A percentile compares a stretch with the other conserved stretches of the same genome.
Evolutionary conservation across 2,888 invertebrate species (phyloP).

Genomic region (Cantharis rufa): DNA sequence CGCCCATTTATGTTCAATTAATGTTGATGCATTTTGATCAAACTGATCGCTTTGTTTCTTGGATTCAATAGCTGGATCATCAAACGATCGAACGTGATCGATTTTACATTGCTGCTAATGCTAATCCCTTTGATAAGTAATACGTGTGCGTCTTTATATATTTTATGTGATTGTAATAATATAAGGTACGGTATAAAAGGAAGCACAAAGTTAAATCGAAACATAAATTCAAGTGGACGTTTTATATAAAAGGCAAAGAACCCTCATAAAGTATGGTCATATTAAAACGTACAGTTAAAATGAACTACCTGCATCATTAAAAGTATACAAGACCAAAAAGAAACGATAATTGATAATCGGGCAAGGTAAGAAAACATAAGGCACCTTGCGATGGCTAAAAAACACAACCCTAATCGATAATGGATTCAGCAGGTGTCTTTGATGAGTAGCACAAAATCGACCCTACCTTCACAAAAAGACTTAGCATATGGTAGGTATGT

Average conservation of each 20-base stretch:
- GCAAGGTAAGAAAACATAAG: constrained; percentile 30
- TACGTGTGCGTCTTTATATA: not conserved
- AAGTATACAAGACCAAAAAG: not conserved
- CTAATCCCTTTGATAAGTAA: constrained; percentile 2
- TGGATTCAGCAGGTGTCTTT: constrained; percentile 32
- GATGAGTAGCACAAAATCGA: constrained; percentile 27
- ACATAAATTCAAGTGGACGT: not conserved
- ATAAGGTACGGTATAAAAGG: not conserved
- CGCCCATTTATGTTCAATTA: constrained; percentile 38
- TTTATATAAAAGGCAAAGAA: not conserved
- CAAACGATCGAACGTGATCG: constrained; percentile 30
- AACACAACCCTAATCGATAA: constrained; percentile 27
- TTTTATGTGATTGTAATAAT: not conserved
- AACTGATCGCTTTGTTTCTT: constrained; percentile 30
- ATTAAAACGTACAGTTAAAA: not conserved
- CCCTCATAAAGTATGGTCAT: not conserved
- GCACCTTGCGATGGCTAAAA: constrained; percentile 29
- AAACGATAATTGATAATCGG: constrained; percentile 22
- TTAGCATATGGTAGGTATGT: constrained; percentile 45
- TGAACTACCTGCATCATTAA: constrained; percentile 11
- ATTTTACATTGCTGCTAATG: constrained; percentile 26
- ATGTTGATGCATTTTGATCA: constrained; percentile 34
- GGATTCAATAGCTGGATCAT: constrained; percentile 23
- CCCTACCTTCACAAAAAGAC: constrained; percentile 37
- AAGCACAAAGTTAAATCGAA: not conserved